A percentile compares a stretch with the other conserved stretches of the same genome.
phyloP scores from a whole-genome alignment of 2,113 vertebrate species.

The Apus apus region DNA sequence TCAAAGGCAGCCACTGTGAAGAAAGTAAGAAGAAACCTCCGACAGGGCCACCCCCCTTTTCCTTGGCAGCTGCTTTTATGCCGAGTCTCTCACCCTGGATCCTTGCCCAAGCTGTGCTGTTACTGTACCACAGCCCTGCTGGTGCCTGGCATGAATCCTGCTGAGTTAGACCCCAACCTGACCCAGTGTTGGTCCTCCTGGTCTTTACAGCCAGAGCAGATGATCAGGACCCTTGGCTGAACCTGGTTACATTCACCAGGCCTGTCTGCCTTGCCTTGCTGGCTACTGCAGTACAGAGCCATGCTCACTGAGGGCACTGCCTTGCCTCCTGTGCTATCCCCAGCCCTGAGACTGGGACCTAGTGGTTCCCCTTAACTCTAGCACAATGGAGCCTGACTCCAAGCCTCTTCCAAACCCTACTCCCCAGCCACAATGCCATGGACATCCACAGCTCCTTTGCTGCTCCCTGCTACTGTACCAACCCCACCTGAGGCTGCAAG shows the following conservation, averaged over 20 bases:
- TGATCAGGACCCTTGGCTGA: neutral
- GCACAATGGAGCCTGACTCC: neutral
- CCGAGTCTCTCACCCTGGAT: neutral
- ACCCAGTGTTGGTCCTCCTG: neutral
- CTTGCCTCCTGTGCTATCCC: neutral
- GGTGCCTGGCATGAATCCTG: neutral
- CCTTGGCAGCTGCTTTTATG: neutral
- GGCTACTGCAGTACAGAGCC: accelerated
- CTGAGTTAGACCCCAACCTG: neutral
- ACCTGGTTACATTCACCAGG: neutral
- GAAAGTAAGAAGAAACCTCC: neutral
- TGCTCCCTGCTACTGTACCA: accelerated
- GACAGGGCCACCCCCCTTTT: neutral
- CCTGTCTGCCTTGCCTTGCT: neutral
- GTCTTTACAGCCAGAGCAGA: neutral
- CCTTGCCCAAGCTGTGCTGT: neutral
- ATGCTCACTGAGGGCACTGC: accelerated
- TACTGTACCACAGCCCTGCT: neutral
- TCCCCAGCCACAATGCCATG: neutral
- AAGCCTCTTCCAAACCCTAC: neutral
- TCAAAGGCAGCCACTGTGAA: neutral
- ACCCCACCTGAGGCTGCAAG: neutral
- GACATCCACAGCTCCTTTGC: neutral
- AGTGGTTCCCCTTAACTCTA: neutral
- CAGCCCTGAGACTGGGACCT: neutral